Evolutionary conservation across 2,797 vertebrate genomes (phyloP).

Genomic region (Eurystomus glaucurus): DNA sequence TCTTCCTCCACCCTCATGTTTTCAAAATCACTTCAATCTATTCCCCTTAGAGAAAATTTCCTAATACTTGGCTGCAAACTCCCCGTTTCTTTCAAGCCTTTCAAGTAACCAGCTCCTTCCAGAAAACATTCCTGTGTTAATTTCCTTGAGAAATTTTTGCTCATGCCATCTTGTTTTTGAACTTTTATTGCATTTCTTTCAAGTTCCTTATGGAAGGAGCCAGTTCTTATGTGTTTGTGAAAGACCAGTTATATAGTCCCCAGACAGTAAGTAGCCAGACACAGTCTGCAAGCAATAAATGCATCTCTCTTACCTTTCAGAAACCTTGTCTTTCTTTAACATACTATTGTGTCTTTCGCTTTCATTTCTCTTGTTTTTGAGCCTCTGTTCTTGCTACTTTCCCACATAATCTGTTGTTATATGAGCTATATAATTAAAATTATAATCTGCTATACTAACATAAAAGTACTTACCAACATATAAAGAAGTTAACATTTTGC

Average conservation of each 20-base stretch:
- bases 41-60: conserved; percentile 36
- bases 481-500: background rate
- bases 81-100: conserved; percentile 24
- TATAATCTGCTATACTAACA: background rate
- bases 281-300: background rate
- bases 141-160: conserved; percentile 30
- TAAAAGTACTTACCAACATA: background rate
- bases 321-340: background rate
- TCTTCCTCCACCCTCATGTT: background rate
- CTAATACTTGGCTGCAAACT: background rate
- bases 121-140: conserved; percentile 38
- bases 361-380: background rate
- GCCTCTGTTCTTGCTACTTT: background rate
- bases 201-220: conserved; percentile 3
- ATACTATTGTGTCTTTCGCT: background rate
- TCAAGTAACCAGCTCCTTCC: conserved; percentile 29
- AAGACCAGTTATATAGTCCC: background rate
- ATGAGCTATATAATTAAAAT: background rate
- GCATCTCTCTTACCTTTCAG: background rate
- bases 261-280: conserved; percentile 8
- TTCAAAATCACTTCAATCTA: conserved; percentile 6
- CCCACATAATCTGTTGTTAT: background rate
- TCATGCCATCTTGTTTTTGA: conserved; percentile 5
- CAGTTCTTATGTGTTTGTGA: background rate
- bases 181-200: conserved; percentile 41